Evolutionary conservation across 1,140 invertebrate genomes (phyloP), one percentile per base, ranked within the genome.

Genomic region (Atta cephalotes): DNA sequence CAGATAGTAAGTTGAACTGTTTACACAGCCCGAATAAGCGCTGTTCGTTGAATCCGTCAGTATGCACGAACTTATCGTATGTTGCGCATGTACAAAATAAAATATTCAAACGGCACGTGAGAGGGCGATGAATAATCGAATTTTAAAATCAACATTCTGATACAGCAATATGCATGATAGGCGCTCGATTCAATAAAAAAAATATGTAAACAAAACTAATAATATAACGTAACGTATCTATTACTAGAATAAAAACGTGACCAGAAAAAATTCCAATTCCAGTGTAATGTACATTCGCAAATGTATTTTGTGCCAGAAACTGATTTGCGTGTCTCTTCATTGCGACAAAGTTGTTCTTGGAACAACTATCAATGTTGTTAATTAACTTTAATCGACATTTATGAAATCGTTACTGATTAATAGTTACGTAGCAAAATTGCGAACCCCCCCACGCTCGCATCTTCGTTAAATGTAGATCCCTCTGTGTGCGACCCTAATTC

Each of bases 401-500:
- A 82, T 74, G 39, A 62, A 74, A 56, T 14, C 53, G 6, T 72
- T 72, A 25, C 35, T 82, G 53, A 72, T 82, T 72, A 60, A 2
- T 7, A 39, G 14, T 76, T 39, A 49, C 35, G 80, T 82, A 62
- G 25, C 16, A 9, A 21, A 39, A 21, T 12, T 2, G 21, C 21
- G 12, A 45, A 21, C 3, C 21, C 31, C 56, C 21, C 76, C 60
- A 84, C 56, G 16, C 3, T 45, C 35, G n/a, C 70, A 28, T 51
- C 66, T 62, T 76, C 25, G 80, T 84, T 74, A 76, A 84, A 58
- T 76, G 76, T 74, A 58, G 35, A 84, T 76, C 39, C 31, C 14
- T 31, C 18, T 28, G 70, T 45, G 70, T 39, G 25, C 60, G 68
- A 72, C 53, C 58, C 45, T 74, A 76, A 76, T 84, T 51, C 39